Evolutionary conservation across 2,797 vertebrate genomes (phyloP).

Genomic region (Thaleichthys pacificus): DNA sequence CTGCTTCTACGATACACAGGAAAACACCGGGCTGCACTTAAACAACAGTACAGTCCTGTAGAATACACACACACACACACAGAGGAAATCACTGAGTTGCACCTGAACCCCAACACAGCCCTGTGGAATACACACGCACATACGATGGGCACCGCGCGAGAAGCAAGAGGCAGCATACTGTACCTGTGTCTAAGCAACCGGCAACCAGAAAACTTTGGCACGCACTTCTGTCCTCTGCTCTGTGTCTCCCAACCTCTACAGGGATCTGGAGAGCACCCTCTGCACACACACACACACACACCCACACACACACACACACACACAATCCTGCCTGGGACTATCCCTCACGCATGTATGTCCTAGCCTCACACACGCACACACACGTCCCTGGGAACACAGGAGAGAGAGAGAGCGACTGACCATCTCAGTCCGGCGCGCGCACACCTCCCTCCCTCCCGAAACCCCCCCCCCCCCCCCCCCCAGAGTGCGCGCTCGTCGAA

Average conservation of each 20-base stretch:
- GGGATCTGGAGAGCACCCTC: not conserved
- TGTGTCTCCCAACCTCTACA: not conserved
- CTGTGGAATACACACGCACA: not conserved
- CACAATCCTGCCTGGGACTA: not conserved
- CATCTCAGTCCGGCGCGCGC: not conserved
- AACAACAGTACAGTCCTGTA: not conserved
- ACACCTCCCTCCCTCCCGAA: no score
- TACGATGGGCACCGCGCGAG: not conserved
- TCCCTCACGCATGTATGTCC: no score
- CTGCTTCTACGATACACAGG: not conserved
- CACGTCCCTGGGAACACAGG: not conserved
- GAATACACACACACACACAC: not conserved
- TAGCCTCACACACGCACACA: not conserved
- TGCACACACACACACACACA: slow-evolving; percentile 2
- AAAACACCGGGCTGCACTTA: not conserved
- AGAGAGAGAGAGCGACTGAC: not conserved
- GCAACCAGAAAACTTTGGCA: not conserved
- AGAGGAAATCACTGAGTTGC: not conserved
- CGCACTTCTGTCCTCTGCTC: not conserved
- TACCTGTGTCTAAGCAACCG: not conserved
- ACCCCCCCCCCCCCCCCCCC: not conserved
- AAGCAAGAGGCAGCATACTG: not conserved
- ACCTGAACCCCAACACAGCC: not conserved
- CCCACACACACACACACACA: not conserved
- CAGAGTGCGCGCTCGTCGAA: not conserved